A percentile compares a stretch with the other conserved stretches of the same genome.
Evolutionary conservation across 2,113 vertebrate genomes (phyloP).

Genomic region (Alces alces): DNA sequence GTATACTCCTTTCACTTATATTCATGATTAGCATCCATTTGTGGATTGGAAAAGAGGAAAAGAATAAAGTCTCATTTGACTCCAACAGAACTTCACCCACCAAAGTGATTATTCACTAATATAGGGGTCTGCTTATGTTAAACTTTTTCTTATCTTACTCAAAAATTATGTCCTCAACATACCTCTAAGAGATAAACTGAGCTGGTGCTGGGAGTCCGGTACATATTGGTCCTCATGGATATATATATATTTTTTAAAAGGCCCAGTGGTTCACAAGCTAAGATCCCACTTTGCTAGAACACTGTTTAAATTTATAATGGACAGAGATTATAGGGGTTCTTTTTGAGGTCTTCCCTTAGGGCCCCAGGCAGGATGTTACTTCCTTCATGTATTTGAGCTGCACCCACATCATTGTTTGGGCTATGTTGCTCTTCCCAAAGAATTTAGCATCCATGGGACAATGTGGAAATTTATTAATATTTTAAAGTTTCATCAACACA

Average conservation of each 20-base stretch:
- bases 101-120: background rate
- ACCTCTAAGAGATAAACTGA: background rate
- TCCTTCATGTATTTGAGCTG: background rate
- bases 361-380: background rate
- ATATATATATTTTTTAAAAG: background rate
- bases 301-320: background rate
- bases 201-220: background rate
- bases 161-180: background rate
- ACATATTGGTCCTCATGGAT: background rate
- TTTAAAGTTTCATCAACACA: conserved; percentile 37
- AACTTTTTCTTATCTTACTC: background rate
- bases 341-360: background rate
- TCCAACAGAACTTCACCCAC: background rate
- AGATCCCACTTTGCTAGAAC: background rate
- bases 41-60: background rate
- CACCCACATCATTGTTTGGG: background rate
- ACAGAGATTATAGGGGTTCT: background rate
- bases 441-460: background rate
- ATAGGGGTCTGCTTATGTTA: background rate
- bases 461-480: conserved; percentile 4
- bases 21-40: background rate
- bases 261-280: background rate
- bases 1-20: background rate
- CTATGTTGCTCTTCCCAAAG: background rate
- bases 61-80: background rate